phyloP scores from a whole-genome alignment of 53 echinoderm and acorn worm genomes.

The Mesocentrotus franciscanus region DNA sequence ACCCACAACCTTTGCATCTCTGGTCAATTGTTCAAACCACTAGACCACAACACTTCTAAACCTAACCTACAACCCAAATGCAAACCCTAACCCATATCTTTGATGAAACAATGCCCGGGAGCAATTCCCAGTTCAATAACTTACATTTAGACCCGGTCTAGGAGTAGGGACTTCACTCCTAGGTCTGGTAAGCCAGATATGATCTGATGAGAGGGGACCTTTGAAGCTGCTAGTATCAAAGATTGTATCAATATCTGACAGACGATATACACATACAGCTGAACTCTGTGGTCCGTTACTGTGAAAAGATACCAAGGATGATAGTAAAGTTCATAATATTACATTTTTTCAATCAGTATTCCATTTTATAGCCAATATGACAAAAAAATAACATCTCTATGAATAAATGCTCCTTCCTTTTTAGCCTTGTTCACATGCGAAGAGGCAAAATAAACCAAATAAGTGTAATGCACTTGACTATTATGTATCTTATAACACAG shows the following conservation, averaged over 20 bases:
- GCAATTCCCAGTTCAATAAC: not conserved
- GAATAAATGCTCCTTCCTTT: too few relatives aligned
- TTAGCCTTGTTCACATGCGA: not conserved
- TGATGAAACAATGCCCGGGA: not conserved
- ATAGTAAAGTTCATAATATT: not conserved
- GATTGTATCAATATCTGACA: constrained; percentile 56
- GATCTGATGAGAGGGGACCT: constrained; percentile 53
- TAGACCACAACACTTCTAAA: too few relatives aligned
- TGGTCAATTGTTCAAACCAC: too few relatives aligned
- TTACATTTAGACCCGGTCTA: constrained; percentile 69
- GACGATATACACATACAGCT: constrained; percentile 62
- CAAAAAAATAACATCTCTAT: not conserved
- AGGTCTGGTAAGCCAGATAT: constrained; percentile 61
- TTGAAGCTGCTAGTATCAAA: constrained; percentile 61
- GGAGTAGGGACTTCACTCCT: constrained; percentile 61
- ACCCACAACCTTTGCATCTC: too few relatives aligned
- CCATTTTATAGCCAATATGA: not conserved
- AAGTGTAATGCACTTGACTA: too few relatives aligned
- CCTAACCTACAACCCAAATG: too few relatives aligned
- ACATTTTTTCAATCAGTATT: too few relatives aligned
- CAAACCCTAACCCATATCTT: not conserved
- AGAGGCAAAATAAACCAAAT: too few relatives aligned
- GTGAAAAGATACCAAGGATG: not conserved
- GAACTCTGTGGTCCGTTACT: constrained; percentile 67
- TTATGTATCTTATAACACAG: too few relatives aligned